A percentile compares a stretch with the other conserved stretches of the same genome.
These are phyloP conservation scores for Drosophila seclusa DNA, from an alignment of 2,888 invertebrate species.

Conservation along the genomic window DNA sequence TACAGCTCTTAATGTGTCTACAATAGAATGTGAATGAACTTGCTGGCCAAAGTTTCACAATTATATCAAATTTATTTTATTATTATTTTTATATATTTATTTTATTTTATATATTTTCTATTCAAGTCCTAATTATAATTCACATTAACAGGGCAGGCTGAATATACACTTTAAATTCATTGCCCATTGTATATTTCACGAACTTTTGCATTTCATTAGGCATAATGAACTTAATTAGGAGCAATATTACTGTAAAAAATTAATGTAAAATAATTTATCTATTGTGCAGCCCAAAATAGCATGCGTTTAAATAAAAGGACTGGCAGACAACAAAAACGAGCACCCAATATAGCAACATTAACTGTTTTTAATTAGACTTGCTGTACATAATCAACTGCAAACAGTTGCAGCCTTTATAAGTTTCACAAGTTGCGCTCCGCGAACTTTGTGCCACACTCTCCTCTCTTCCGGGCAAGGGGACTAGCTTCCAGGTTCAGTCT, in stretches of 20 bases:
- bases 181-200: neutral
- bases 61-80: neutral
- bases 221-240: conserved; percentile 8
- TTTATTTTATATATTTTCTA: neutral
- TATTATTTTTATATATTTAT: neutral
- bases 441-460: conserved; percentile 22
- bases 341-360: conserved; percentile 56
- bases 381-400: conserved; percentile 69
- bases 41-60: neutral
- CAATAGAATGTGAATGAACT: conserved; percentile 1
- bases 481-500: conserved; percentile 13
- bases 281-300: conserved; percentile 6
- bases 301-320: conserved; percentile 42
- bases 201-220: neutral
- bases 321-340: conserved; percentile 2
- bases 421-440: conserved; percentile 46
- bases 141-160: too few species aligned
- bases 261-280: conserved; percentile 1
- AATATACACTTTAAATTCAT: neutral
- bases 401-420: conserved; percentile 39
- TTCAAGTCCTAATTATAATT: neutral
- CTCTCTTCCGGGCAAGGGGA: neutral
- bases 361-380: conserved; percentile 73
- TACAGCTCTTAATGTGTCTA: neutral
- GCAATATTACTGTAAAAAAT: neutral